A percentile compares a stretch with the other conserved stretches of the same genome.
phyloP scores from a whole-genome alignment of 2,113 vertebrate genomes.

The Ploceus nigricollis region DNA sequence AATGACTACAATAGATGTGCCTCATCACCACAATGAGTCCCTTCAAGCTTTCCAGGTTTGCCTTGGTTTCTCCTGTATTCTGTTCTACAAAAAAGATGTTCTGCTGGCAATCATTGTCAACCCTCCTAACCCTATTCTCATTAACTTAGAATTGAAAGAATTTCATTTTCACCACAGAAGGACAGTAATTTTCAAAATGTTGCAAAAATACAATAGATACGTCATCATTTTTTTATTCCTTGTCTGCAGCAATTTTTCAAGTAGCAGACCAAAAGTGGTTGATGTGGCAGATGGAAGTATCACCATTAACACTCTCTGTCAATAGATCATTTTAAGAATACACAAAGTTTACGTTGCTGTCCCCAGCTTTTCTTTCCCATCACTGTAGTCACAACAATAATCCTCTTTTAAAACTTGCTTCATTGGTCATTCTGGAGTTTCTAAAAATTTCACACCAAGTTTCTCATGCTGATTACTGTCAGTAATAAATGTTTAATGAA shows the following conservation, averaged over 20 bases:
- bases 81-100: not conserved
- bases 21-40: not conserved
- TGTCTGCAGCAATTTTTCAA: not conserved
- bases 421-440: not conserved
- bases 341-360: not conserved
- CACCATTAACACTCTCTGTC: not conserved
- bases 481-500: not conserved
- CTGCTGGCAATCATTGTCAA: not conserved
- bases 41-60: not conserved
- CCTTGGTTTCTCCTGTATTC: not conserved
- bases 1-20: not conserved
- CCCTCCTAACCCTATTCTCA: not conserved
- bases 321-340: not conserved
- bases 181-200: not conserved
- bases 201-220: not conserved
- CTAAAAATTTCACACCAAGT: not conserved
- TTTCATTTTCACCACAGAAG: not conserved
- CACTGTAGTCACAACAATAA: not conserved
- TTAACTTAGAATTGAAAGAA: not conserved
- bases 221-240: not conserved
- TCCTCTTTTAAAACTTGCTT: not conserved
- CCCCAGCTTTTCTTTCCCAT: not conserved
- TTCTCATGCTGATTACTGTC: not conserved
- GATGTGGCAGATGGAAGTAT: not conserved
- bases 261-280: not conserved